Evolutionary conservation across 2,113 vertebrate species (phyloP), one percentile per base, ranked within the genome.

Genomic region (Cettia cetti): DNA sequence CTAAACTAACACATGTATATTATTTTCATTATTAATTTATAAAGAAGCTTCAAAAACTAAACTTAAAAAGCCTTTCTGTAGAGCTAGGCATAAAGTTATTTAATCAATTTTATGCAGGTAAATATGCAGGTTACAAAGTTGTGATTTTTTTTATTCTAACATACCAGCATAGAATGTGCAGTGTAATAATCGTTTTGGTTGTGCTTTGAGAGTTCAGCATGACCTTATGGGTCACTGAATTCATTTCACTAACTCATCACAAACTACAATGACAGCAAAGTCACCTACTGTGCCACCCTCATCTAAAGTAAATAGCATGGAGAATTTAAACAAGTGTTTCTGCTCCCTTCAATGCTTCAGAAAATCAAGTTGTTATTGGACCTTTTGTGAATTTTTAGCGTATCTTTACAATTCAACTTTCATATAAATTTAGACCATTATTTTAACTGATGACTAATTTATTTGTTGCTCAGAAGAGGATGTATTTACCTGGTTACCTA

Each of bases 191-290:
- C 13, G 30, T 88, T 89, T 95, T 94, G 35, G n/a, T 39, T 82
- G 87, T 59, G 47, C 57, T 90, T 96, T 96, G 74, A 85, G 74
- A 95, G 54, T 92, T 96, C 86, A 86, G n/a, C 59, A 42, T 88
- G 70, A 95, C 71, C 52, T 81, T 71, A 39, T 33, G 50, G 87
- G 61, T 94, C 94, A 93, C 89, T 86, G 96, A 92, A 96, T 97
- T 94, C 33, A 92, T 97, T 97, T 97, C 78, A 80, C 76, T 89
- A 92, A 68, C 80, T 91, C 68, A 96, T 97, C 93, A 95, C 86
- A 96, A 95, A 90, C 54, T 89, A 75, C 82, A 91, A 17, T 94
- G 93, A 94, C 95, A 96, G 82, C 54, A 90, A 94, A 95, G 96
- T 97, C 95, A 96, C 94, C 89, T 68, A 88, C 84, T 92, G 78